A percentile compares a stretch with the other conserved stretches of the same genome.
Evolutionary conservation across 2,888 invertebrate species (phyloP).

Genomic region (Morinoia aosen): DNA sequence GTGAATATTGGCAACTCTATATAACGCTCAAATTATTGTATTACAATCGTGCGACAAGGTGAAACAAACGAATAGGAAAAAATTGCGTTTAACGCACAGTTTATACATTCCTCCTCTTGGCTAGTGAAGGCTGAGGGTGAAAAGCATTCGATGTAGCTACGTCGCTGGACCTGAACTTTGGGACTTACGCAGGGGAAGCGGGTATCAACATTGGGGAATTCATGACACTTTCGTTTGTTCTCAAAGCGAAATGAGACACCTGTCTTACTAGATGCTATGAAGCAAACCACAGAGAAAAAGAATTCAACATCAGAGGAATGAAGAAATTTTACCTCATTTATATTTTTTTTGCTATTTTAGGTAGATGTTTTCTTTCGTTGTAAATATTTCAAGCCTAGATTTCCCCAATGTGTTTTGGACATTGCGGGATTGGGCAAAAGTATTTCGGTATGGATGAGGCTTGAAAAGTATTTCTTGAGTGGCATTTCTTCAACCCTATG

Average conservation of each 20-base stretch:
- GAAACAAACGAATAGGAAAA: neutral
- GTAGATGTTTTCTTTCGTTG: too few relatives aligned
- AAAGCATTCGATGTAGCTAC: too few relatives aligned
- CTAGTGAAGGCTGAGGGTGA: too few relatives aligned
- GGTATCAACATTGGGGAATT: neutral
- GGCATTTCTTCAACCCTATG: neutral
- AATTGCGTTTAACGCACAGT: too few relatives aligned
- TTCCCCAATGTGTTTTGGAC: too few relatives aligned
- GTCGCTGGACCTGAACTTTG: neutral
- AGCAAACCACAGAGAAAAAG: neutral
- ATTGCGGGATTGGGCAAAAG: too few relatives aligned
- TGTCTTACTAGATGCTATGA: neutral
- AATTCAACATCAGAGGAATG: neutral
- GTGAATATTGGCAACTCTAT: too few relatives aligned
- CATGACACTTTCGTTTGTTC: neutral
- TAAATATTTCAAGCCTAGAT: too few relatives aligned
- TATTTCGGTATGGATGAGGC: neutral
- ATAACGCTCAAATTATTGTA: too few relatives aligned
- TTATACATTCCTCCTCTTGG: too few relatives aligned
- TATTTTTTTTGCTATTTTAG: too few relatives aligned
- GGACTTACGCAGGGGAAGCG: neutral
- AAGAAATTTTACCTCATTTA: neutral
- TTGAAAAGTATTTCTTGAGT: neutral
- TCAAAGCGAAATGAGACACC: neutral
- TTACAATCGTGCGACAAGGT: too few relatives aligned